phyloP scores from a whole-genome alignment of 2,888 invertebrate species.

The Lymantria dispar region DNA sequence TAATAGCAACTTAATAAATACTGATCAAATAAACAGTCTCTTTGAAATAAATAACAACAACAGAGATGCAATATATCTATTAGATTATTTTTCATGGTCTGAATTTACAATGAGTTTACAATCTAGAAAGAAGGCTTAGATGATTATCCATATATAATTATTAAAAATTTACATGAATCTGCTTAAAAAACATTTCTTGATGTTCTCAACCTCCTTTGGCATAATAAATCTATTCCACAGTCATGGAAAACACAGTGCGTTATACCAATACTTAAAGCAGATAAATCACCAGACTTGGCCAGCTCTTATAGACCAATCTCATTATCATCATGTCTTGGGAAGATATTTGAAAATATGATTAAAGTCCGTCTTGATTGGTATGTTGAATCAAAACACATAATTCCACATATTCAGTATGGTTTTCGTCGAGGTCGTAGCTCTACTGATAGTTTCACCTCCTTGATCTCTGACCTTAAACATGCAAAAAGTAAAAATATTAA shows the following conservation, averaged over 20 bases:
- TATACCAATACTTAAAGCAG: conserved; percentile 12
- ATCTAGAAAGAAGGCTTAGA: not conserved
- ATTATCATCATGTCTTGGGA: conserved; percentile 2
- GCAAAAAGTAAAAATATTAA: not conserved
- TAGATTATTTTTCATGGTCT: not conserved
- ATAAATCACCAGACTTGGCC: conserved; percentile 10
- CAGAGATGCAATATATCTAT: not conserved
- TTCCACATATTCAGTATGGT: not conserved
- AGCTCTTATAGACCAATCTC: conserved; percentile 11
- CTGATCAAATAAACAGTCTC: not conserved
- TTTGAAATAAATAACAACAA: not conserved
- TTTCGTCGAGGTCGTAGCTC: not conserved
- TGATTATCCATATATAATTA: not conserved
- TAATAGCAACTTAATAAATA: not conserved
- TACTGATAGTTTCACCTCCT: not conserved
- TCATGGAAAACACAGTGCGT: conserved; percentile 1
- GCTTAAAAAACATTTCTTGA: conserved; percentile 6
- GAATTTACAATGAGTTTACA: conserved; percentile 2
- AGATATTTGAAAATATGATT: conserved; percentile 2
- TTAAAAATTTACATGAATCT: conserved; percentile 8
- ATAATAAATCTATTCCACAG: conserved; percentile 1
- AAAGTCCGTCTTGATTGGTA: not conserved
- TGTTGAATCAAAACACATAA: conserved; percentile 1
- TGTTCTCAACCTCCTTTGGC: conserved; percentile 10
- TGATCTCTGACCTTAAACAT: conserved; percentile 4